A percentile compares a stretch with the other conserved stretches of the same genome.
Conservation (phyloP, 2,888 invertebrate species). For the Andrena praecox region DNA sequence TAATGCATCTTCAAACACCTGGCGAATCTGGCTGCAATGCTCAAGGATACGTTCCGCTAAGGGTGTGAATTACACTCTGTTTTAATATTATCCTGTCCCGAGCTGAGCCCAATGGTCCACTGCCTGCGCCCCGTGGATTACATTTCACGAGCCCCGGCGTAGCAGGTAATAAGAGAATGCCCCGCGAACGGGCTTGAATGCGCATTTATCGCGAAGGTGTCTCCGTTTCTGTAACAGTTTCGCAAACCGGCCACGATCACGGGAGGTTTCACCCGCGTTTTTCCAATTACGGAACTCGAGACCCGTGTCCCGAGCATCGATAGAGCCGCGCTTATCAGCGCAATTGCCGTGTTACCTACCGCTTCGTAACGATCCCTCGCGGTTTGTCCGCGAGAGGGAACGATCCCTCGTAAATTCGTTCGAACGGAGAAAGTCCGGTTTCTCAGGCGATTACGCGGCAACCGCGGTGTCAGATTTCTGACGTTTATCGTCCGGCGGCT, state of each 20-base stretch:
- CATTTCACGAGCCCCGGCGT: neutral
- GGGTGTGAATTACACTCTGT: too few relatives aligned
- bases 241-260: constrained; percentile 26
- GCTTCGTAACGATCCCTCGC: constrained; percentile 48
- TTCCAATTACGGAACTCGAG: constrained; percentile 42
- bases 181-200: constrained; percentile 6
- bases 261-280: constrained; percentile 39
- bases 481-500: constrained; percentile 48
- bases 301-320: constrained; percentile 39
- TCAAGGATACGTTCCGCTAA: too few relatives aligned
- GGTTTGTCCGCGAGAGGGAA: neutral
- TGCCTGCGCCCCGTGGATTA: constrained; percentile 1
- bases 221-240: constrained; percentile 31
- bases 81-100: too few relatives aligned
- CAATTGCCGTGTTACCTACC: constrained; percentile 52
- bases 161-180: constrained; percentile 22
- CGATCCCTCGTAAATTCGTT: constrained; percentile 58
- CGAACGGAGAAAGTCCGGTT: constrained; percentile 58
- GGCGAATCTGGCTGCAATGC: too few relatives aligned
- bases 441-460: constrained; percentile 51
- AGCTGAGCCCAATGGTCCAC: neutral
- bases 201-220: constrained; percentile 38
- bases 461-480: constrained; percentile 58
- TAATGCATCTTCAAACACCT: too few relatives aligned
- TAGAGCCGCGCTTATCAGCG: constrained; percentile 41